These are phyloP conservation scores for Arothron firmamentum DNA, from an alignment of 2,113 vertebrate genomes.

Conservation along the genomic window DNA sequence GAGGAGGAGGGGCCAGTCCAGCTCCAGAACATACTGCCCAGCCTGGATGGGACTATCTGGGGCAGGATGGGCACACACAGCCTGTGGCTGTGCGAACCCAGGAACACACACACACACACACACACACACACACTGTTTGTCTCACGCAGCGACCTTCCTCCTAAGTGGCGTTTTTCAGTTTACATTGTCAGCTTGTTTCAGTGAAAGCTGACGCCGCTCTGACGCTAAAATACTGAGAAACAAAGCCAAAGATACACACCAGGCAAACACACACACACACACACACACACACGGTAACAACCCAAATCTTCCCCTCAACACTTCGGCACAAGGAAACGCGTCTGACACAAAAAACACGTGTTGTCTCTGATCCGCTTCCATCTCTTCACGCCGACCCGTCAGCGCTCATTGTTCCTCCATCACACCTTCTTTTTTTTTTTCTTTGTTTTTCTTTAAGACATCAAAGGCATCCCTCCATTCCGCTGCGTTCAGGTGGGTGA, in stretches of 20 bases:
- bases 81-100: conserved; percentile 70
- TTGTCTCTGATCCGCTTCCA: conserved; percentile 48
- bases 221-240: conserved; percentile 17
- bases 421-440: conserved; percentile 24
- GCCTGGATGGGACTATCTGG: conserved; percentile 51
- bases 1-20: conserved; percentile 45
- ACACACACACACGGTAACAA: conserved; percentile 42
- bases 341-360: conserved; percentile 31
- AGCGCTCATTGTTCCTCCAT: conserved; percentile 37
- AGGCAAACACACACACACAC: conserved; percentile 33
- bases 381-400: conserved; percentile 26
- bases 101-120: conserved; percentile 55
- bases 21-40: conserved; percentile 52
- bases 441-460: conserved; percentile 22
- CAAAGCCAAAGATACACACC: conserved; percentile 27
- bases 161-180: conserved; percentile 32
- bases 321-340: conserved; percentile 25
- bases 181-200: conserved; percentile 21
- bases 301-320: conserved; percentile 41
- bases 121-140: conserved; percentile 47
- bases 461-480: conserved; percentile 13
- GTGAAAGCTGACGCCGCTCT: conserved; percentile 24
- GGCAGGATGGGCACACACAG: conserved; percentile 59
- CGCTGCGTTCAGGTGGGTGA: conserved; percentile 5
- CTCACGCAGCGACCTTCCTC: conserved; percentile 40